Evolutionary conservation across 2,113 vertebrate genomes (phyloP).

Genomic region (Plecturocebus donacophilus): DNA sequence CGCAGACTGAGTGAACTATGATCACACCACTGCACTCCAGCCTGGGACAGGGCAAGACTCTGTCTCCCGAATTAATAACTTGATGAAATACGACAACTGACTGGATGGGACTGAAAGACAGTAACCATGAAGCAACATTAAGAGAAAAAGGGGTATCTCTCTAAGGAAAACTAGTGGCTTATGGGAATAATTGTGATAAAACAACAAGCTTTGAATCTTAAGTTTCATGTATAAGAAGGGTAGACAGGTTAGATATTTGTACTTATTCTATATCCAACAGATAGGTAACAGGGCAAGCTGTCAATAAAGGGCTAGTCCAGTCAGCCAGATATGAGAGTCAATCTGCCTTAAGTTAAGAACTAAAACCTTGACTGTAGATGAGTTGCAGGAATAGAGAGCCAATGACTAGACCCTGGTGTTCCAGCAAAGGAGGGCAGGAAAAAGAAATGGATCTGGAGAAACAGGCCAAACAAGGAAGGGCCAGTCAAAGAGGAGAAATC

Average conservation of each 20-base stretch:
- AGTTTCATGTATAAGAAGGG: not conserved
- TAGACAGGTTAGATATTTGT: not conserved
- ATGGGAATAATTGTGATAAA: not conserved
- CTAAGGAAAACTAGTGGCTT: not conserved
- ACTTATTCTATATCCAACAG: not conserved
- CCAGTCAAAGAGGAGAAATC: not conserved
- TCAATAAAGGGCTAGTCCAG: not conserved
- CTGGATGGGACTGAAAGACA: not conserved
- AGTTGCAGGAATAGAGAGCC: not conserved
- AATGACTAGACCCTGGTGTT: not conserved
- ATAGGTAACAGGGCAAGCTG: not conserved
- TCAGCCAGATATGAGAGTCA: not conserved
- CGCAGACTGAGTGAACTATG: no score
- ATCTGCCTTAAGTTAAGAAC: no score
- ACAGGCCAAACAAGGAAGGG: not conserved
- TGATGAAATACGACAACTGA: not conserved
- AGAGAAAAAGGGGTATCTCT: not conserved
- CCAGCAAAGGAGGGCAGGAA: not conserved
- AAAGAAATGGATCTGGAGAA: not conserved
- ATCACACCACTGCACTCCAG: no score
- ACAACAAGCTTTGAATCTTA: not conserved
- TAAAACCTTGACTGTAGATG: not conserved
- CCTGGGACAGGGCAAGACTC: no score
- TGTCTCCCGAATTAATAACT: no score
- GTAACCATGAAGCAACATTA: not conserved